Evolutionary conservation across 2,113 vertebrate species (phyloP), one percentile per base, ranked within the genome.

Genomic region (Patagioenas fasciata): DNA sequence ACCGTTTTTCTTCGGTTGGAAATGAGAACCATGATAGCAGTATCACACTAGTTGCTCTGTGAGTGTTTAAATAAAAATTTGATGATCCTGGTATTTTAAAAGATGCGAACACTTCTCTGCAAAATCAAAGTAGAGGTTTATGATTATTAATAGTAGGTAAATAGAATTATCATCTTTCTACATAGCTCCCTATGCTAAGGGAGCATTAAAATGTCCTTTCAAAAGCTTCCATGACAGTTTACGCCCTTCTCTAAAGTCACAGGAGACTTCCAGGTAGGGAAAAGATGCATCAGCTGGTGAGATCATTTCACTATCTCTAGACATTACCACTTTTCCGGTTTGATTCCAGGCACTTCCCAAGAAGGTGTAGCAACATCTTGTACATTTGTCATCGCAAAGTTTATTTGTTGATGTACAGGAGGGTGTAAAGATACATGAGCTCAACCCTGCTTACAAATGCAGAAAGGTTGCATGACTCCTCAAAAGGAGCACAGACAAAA

Each of bases 181-280:
- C 1, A 0, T 13, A 58, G 19, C 5, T 74, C 5, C 5, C 28
- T 16, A 13, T 34, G 8, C 9, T 51, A 64, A 66, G 4, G 3
- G 10, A 19, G 64, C 8, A 38, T n/a, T 21, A 85, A 78, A 84
- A 72, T 26, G 4, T 48, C 54, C 4, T 69, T 40, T 32, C 23
- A 61, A 62, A 69, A 36, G 7, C 3, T 69, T 67, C 20, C 4
- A 4, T 36, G 6, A 13, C 21, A 9, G 26, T 23, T 77, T 25
- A 10, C 1, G 31, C 3, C 8, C 3, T 66, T 40, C 23, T 62
- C 54, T 80, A 40, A 77, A 10, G 12, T 8, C 19, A 71, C 10
- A 74, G 32, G 82, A 77, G 21, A 58, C 15, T 5, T 34, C 23
- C 64, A 15, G 2, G 12, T n/a, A 78, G 25, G 19, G 15, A 84